phyloP scores from a whole-genome alignment of 2,113 vertebrate species.

The Crotalus viridis region DNA sequence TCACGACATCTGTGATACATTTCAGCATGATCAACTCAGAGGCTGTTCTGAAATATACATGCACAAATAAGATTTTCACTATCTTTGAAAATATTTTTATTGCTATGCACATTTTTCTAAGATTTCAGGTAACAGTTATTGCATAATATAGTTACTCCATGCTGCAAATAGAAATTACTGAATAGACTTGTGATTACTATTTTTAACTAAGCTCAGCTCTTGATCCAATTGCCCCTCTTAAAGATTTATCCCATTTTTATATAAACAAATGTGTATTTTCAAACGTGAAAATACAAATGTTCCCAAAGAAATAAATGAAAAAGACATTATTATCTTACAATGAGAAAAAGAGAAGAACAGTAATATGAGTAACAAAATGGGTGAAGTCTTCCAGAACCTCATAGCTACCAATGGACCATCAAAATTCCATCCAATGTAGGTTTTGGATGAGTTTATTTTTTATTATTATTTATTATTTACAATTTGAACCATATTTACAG shows the following conservation, averaged over 20 bases:
- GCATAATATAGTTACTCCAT: not conserved
- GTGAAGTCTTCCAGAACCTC: not conserved
- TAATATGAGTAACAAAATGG: not conserved
- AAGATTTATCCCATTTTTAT: not conserved
- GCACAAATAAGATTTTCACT: not conserved
- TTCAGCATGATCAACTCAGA: not conserved
- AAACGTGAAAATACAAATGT: not conserved
- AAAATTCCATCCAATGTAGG: not conserved
- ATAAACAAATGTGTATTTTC: not conserved
- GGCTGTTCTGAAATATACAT: not conserved
- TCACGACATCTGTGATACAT: not conserved
- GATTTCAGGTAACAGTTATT: not conserved
- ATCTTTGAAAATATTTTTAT: not conserved
- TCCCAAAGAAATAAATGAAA: not conserved
- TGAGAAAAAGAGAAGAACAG: not conserved
- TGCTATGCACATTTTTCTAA: not conserved
- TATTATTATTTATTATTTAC: not conserved
- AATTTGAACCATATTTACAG: not conserved
- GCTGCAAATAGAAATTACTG: not conserved
- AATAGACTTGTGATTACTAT: not conserved
- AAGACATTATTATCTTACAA: not conserved
- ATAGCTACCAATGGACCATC: not conserved
- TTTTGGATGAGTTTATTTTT: not conserved
- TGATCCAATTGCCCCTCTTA: not conserved
- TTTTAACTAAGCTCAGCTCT: not conserved